Base-by-base conservation (phyloP, 2,113 vertebrate species). In the Chaetorhynchus papuensis region DNA sequence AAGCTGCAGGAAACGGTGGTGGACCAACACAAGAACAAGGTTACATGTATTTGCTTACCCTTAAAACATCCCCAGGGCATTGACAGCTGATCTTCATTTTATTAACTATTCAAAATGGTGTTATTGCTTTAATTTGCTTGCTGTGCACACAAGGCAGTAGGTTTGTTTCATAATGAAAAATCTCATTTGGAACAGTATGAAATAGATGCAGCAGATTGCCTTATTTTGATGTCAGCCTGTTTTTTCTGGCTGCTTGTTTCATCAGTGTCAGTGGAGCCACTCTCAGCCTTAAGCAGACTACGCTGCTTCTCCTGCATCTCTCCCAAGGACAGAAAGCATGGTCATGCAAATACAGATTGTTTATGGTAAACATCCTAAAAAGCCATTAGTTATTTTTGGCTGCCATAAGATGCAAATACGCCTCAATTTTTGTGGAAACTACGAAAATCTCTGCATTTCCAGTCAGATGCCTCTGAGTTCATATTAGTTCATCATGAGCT, bases 341-440 rank as follows among this genome's bases (percentile, higher is more conserved):
- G 42, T 61, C 47, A 74, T 70, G 64, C 72, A 93, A 95, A 95
- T 80, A 92, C 85, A 97, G 85, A 94, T 24, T 90, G 90, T 92
- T 96, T 92, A 90, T 20, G 21, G 50, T 91, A 95, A 95, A 86
- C 54, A 95, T 50, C 57, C 66, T 83, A 80, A 90, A 94, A 95
- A 86, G 15, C 10, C 28, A 74, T 69, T 93, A 90, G 78, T 90
- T 90, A 85, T 93, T 86, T 95, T 74, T 90, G 68, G 59, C 86
- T 83, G 44, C 47, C 0, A 1, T 66, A 77, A 81, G 47, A 92
- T 30, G 72, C 31, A 83, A 95, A 86, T 78, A 74, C 0, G 35
- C n/a, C 44, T 78, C 27, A 66, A 66, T 86, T 94, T 93, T 72
- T 81, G 47, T 56, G 76, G 33, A 81, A 94, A 89, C 24, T 11